Base-by-base conservation (phyloP, 2,797 vertebrate species). In the Astyanax mexicanus region DNA sequence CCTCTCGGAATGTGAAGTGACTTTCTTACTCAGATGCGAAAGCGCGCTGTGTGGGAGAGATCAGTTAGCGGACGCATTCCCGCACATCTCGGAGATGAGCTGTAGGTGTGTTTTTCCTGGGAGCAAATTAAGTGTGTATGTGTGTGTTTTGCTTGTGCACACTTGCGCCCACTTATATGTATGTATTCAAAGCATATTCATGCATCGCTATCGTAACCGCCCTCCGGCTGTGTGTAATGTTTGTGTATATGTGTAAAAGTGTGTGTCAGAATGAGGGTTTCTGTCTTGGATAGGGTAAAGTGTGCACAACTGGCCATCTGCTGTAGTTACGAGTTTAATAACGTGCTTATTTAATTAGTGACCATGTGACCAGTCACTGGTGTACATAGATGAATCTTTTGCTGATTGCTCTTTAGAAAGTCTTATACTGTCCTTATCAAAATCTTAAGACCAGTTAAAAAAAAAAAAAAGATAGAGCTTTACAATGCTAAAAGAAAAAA, bases 1-100 rank as follows among this genome's bases (percentile, higher is more conserved):
- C 52, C 52, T 55, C 52, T 55, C 23, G 54, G 52, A 55, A 55
- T 17, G 25, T 32, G 13, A 55, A 55, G 52, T 29, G 52, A 55
- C 52, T 55, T 55, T 55, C 52, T 15, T 6, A 6, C 12, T 15
- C 25, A 15, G 13, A 55, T 9, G 17, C 8, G 3, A 23, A 40
- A 10, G n/a, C 37, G 7, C 23, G 17, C 7, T 19, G 44, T 67
- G 35, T 67, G 35, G 64, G 44, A 21, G 65, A 68, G 65, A 51
- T 37, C 65, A 35, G 62, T 49, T 21, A 38, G 15, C 57, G 11
- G 49, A 49, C 35, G 29, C 32, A 1, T n/a, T 49, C n/a, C 44
- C 12, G 45, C 21, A 25, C 40, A 45, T 13, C 44, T 47, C 25
- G 4, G 25, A 11, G 25, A n/a, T 54, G 19, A 40, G 49, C 67